These are phyloP conservation scores for Neomicropteryx cornuta DNA, from an alignment of 1,140 invertebrate genomes.

Conservation along the genomic window DNA sequence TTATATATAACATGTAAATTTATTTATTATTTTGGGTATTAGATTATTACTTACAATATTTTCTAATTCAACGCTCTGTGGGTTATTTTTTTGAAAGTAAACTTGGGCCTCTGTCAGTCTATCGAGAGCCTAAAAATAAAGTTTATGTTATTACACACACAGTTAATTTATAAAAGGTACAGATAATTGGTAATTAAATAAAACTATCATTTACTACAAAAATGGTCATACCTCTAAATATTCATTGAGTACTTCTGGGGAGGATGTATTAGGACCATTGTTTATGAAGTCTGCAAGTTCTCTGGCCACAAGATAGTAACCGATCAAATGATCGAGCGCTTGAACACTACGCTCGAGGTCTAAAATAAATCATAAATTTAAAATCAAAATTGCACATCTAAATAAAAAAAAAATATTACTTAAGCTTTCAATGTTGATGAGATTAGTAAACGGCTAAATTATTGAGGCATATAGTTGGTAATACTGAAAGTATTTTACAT, in stretches of 20 bases:
- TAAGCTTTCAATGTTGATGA: constrained; percentile 3
- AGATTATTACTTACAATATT: constrained; percentile 54
- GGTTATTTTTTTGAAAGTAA: constrained; percentile 90
- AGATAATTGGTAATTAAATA: constrained; percentile 28
- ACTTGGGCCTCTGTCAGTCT: constrained; percentile 75
- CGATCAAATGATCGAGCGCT: constrained; percentile 78
- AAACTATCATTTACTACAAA: too few species aligned
- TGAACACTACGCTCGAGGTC: constrained; percentile 70
- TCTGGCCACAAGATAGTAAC: constrained; percentile 79
- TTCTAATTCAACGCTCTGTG: constrained; percentile 85
- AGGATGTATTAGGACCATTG: constrained; percentile 48
- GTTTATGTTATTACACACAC: constrained; percentile 24
- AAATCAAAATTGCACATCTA: constrained; percentile 2
- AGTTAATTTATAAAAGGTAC: constrained; percentile 28
- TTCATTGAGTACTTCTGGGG: constrained; percentile 28
- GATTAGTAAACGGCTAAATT: neutral
- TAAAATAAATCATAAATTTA: constrained; percentile 22
- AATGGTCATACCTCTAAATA: constrained; percentile 38
- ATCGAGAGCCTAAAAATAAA: constrained; percentile 72
- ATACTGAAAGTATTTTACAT: too few species aligned
- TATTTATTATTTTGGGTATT: too few species aligned
- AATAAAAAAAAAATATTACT: constrained; percentile 5
- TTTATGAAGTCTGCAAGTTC: constrained; percentile 73
- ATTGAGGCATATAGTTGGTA: too few species aligned
- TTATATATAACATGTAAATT: too few species aligned